A percentile compares a stretch with the other conserved stretches of the same genome.
phyloP scores from a whole-genome alignment of 2,888 invertebrate species.

The Euphydryas editha region DNA sequence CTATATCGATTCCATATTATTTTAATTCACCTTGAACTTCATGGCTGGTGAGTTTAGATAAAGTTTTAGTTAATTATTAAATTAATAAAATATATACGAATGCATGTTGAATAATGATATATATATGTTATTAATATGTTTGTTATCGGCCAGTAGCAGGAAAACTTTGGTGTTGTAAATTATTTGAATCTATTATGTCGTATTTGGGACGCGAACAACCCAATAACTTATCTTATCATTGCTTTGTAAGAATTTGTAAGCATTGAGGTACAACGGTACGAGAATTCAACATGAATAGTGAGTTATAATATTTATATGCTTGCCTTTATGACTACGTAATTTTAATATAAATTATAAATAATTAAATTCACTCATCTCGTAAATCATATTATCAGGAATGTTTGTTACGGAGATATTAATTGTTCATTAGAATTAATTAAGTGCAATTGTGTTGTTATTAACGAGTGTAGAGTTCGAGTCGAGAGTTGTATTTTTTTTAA shows the following conservation, averaged over 20 bases:
- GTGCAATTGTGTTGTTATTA: neutral
- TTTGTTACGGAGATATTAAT: neutral
- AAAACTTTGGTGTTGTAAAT: slow-evolving; percentile 36
- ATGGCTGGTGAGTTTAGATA: slow-evolving; percentile 73
- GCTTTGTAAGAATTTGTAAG: slow-evolving; percentile 55
- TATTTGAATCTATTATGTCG: slow-evolving; percentile 30
- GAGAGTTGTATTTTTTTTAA: neutral
- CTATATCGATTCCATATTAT: slow-evolving; percentile 70
- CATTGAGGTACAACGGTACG: slow-evolving; percentile 51
- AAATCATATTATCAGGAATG: neutral
- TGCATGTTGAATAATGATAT: neutral
- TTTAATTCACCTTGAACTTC: slow-evolving; percentile 68
- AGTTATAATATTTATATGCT: slow-evolving; percentile 46
- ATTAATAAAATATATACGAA: neutral
- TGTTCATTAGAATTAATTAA: neutral
- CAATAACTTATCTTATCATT: slow-evolving; percentile 64
- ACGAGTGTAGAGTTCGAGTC: neutral
- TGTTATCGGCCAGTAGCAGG: slow-evolving; percentile 33
- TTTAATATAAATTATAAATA: neutral
- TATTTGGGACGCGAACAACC: slow-evolving; percentile 47
- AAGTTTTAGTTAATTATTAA: slow-evolving; percentile 3
- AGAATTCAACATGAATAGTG: slow-evolving; percentile 60
- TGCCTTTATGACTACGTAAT: neutral
- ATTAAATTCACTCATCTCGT: neutral
- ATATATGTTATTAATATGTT: neutral